Evolutionary conservation across 2,113 vertebrate genomes (phyloP).

Genomic region (Myiopsitta monachus): DNA sequence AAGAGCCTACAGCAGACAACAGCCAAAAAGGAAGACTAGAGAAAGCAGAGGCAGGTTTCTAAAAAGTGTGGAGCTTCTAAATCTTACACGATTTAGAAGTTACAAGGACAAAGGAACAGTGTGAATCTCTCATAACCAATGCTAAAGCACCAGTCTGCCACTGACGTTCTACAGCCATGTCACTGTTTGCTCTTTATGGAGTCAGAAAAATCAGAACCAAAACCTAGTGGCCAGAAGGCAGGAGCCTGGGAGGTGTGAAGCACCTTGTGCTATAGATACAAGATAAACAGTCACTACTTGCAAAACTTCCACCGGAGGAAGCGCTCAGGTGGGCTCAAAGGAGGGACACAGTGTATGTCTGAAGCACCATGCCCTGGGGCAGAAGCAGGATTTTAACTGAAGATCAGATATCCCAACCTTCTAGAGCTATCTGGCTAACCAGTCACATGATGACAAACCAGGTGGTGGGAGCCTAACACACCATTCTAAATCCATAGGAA

Average conservation of each 20-base stretch:
- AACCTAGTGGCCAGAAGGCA: neutral
- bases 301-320: neutral
- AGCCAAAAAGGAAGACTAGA: neutral
- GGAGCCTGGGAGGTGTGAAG: neutral
- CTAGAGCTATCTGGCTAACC: neutral
- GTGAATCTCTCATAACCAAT: neutral
- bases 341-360: neutral
- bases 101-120: neutral
- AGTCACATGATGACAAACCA: neutral
- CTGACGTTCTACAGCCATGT: neutral
- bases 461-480: neutral
- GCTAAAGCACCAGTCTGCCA: neutral
- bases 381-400: neutral
- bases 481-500: neutral
- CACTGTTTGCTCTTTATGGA: neutral
- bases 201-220: neutral
- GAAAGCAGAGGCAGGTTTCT: neutral
- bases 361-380: neutral
- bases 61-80: neutral
- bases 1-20: neutral
- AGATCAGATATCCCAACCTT: neutral
- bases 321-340: neutral
- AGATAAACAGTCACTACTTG: neutral
- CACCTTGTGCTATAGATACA: neutral
- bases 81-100: rapidly evolving